Evolutionary conservation across 2,797 vertebrate genomes (phyloP).

Genomic region (Parauchenoglanis ngamensis): DNA sequence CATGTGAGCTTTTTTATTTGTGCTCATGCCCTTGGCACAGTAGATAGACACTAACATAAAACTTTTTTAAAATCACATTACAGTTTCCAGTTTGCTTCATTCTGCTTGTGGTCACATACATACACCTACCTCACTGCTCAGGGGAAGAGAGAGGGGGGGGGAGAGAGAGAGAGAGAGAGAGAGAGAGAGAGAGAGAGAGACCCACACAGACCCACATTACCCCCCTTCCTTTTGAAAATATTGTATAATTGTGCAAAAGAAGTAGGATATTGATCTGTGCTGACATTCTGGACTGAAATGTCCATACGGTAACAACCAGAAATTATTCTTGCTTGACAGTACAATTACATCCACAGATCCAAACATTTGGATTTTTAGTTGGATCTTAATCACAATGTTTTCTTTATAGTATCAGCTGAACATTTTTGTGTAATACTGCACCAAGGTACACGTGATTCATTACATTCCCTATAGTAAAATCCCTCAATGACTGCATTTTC

Average conservation of each 20-base stretch:
- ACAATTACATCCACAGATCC: neutral
- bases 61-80: neutral
- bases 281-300: neutral
- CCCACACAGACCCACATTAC: no score
- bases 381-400: neutral
- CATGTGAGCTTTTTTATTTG: neutral
- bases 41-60: neutral
- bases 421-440: slow-evolving; percentile 4
- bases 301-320: neutral
- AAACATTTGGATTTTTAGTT: neutral
- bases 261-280: neutral
- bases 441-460: neutral
- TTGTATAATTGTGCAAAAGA: neutral
- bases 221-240: neutral
- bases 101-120: neutral
- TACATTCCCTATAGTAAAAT: neutral
- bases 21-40: neutral
- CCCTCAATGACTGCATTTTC: neutral
- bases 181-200: neutral
- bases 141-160: neutral
- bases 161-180: neutral
- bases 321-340: neutral
- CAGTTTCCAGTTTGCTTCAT: neutral
- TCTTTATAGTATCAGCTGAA: neutral
- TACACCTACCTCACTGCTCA: neutral